A percentile compares a stretch with the other conserved stretches of the same genome.
Evolutionary conservation across 2,888 invertebrate species (phyloP).

Genomic region (Microctonus hyperodae): DNA sequence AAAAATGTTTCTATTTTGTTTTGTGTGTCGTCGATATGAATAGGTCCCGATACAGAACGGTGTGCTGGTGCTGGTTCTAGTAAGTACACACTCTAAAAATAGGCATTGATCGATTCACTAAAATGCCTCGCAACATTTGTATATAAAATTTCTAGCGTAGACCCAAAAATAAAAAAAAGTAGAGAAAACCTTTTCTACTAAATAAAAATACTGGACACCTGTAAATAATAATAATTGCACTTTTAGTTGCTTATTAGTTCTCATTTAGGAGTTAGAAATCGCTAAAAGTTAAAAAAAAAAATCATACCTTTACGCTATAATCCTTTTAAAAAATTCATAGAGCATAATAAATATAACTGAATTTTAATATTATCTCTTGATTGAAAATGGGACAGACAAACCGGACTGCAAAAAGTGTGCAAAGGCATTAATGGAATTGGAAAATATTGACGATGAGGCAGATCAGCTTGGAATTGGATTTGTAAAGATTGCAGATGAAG

Average conservation of each 20-base stretch:
- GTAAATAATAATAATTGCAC: conserved; percentile 20
- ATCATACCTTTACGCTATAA: too few relatives aligned
- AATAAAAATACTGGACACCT: conserved; percentile 21
- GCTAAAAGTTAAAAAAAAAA: neutral
- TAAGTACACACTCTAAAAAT: conserved; percentile 64
- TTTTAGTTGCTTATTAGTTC: conserved; percentile 12
- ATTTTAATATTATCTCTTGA: conserved; percentile 35
- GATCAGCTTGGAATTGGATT: conserved; percentile 94
- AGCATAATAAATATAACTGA: conserved; percentile 1
- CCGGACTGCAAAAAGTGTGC: conserved; percentile 92
- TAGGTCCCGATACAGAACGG: conserved; percentile 69
- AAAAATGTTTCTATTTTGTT: conserved; percentile 26
- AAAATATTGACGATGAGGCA: conserved; percentile 94
- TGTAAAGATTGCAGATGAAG: conserved; percentile 92
- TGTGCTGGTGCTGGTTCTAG: conserved; percentile 68
- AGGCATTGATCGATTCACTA: conserved; percentile 25
- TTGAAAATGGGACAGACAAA: conserved; percentile 75
- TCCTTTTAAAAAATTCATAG: too few relatives aligned
- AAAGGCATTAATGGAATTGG: conserved; percentile 88
- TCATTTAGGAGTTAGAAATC: conserved; percentile 2
- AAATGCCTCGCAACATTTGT: conserved; percentile 19
- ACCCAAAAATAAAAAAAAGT: conserved; percentile 12
- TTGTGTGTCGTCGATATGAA: conserved; percentile 54
- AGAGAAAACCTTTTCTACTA: conserved; percentile 28
- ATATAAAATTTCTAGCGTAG: conserved; percentile 12